Base-by-base conservation (phyloP, 2,113 vertebrate species). In the Lepus europaeus region DNA sequence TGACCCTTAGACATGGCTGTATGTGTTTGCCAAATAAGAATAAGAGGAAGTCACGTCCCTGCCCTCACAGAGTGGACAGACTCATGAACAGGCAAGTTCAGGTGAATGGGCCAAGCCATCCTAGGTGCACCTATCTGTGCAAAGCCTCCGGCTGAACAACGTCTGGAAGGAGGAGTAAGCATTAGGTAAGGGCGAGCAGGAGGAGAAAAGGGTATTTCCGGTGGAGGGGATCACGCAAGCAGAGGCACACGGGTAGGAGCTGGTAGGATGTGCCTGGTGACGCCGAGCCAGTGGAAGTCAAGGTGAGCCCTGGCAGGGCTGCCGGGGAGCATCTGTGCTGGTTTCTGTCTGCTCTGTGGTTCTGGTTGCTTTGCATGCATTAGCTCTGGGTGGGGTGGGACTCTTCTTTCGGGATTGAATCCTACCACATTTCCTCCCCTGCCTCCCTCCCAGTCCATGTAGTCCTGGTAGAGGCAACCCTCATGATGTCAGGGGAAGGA, bases 21-120 rank as follows among this genome's bases (percentile, higher is more conserved):
- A 69, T n/a, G 25, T 81, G 23, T 93, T 80, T 92, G 61, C 56
- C 88, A 87, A 92, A 92, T 89, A 79, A 93, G 91, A 91, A 72
- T 63, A 64, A 70, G 87, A 72, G 64, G 78, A 16, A 70, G 82
- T 66, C 33, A 22, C 94, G 76, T 68, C 29, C 25, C 33, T 77
- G 53, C 63, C 36, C 64, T 84, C 5, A 1, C 19, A 61, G 74
- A 74, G n/a, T 68, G 12, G 53, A 63, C 27, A 76, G 56, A 81
- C 31, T 49, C 53, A 45, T 23, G 70, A 77, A 51, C 61, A 80
- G 36, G 72, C 72, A 96, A 79, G 86, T 95, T 92, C 64, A 87
- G 10, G 69, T 3, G 31, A 53, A 29, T 19, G n/a, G 61, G 17
- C 16, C 59, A 64, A 79, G 53, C 39, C 78, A 36, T 72, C 27